Evolutionary conservation across 2,888 invertebrate species (phyloP), one percentile per base, ranked within the genome.

Genomic region (Taphrorychus bicolor): DNA sequence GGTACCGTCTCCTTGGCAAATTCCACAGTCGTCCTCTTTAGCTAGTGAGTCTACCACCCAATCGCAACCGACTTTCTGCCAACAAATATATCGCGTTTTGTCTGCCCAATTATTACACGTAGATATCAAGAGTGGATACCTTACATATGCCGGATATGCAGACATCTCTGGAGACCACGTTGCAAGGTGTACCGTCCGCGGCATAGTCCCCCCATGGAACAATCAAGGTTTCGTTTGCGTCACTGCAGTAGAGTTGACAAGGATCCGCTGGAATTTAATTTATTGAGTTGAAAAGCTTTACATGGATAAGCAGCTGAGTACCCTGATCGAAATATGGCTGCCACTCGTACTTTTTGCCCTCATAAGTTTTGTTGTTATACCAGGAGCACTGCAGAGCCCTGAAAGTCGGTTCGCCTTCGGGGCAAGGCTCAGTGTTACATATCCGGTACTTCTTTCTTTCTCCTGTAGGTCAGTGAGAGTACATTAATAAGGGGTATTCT

Each of bases 41-140:
- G 90, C 86, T 59, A 87, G 87, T 0, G 94, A 94, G 77, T 92
- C 92, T 53, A 95, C 89, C 59, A 87, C 83, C 94, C 94, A 95
- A 83, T 95, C 95, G 83, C 95, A 95, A n/a, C 95, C 93, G 59
- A 95, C 92, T 84, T 89, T 90, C 90, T 94, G 86, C n/a, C n/a
- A n/a, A n/a, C n/a, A n/a, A n/a, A n/a, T n/a, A n/a, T n/a, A n/a
- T n/a, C n/a, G n/a, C n/a, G n/a, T n/a, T n/a, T n/a, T n/a, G n/a
- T n/a, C n/a, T n/a, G n/a, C n/a, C n/a, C n/a, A n/a, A n/a, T n/a
- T n/a, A n/a, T n/a, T n/a, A n/a, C n/a, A n/a, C n/a, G n/a, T n/a
- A n/a, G n/a, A n/a, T n/a, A n/a, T n/a, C n/a, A n/a, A n/a, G 42
- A 16, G 7, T 57, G 17, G 5, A 16, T 72, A 92, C 91, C 85